A percentile compares a stretch with the other conserved stretches of the same genome.
Evolutionary conservation across 2,888 invertebrate genomes (phyloP).

Genomic region (Caenorhabditis japonica): DNA sequence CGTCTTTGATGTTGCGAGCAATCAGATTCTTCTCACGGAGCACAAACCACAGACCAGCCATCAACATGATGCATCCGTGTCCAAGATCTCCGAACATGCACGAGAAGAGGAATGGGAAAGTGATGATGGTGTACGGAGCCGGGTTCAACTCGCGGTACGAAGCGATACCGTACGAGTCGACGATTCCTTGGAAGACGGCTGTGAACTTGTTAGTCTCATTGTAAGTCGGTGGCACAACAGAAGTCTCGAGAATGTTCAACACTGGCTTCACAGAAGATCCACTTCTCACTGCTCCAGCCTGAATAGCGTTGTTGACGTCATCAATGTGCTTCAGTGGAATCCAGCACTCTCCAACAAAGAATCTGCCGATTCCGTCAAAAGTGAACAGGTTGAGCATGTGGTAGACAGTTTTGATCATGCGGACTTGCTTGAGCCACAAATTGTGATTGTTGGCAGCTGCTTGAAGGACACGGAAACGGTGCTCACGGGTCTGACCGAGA

Average conservation of each 20-base stretch:
- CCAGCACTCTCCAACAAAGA: conserved; percentile 98
- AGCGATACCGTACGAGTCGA: conserved; percentile 96
- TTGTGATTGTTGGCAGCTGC: conserved; percentile 98
- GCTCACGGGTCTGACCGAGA: conserved; percentile 74
- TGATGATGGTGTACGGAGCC: conserved; percentile 95
- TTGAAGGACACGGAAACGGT: conserved; percentile 81
- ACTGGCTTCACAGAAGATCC: conserved; percentile 96
- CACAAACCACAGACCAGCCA: conserved; percentile 87
- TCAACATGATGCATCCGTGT: conserved; percentile 89
- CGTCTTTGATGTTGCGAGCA: conserved; percentile 43
- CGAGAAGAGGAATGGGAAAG: conserved; percentile 96
- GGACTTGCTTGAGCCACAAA: conserved; percentile 93
- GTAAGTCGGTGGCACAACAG: conserved; percentile 91
- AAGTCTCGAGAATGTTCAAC: conserved; percentile 92
- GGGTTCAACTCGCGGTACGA: conserved; percentile 97
- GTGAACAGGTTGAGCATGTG: conserved; percentile 97
- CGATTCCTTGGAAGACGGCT: conserved; percentile 88
- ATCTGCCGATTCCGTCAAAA: conserved; percentile 98
- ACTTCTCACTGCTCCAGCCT: conserved; percentile 87
- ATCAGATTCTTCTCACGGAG: conserved; percentile 86
- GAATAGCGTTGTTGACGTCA: conserved; percentile 90
- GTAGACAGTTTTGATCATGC: conserved; percentile 98
- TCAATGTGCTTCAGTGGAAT: conserved; percentile 90
- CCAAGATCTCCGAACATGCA: conserved; percentile 98
- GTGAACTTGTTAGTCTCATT: conserved; percentile 97